Percentiles rank a stretch among this genome's conserved stretches.
phyloP scores from a whole-genome alignment of 30 jellyfish, hydroid and myxozoan genomes.

The Aurelia sp. region DNA sequence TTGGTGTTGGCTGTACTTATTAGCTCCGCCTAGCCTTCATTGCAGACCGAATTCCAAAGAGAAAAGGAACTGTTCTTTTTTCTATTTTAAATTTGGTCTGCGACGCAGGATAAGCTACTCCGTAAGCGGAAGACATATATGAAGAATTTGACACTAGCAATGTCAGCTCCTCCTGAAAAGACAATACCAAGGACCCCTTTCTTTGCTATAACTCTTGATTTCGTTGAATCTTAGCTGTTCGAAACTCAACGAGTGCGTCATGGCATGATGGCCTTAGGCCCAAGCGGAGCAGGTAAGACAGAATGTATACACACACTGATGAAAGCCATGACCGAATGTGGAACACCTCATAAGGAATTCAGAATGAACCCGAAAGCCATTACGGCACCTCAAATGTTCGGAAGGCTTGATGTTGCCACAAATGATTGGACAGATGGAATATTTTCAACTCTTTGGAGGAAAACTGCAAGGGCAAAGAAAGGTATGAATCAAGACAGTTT shows the following conservation, averaged over 20 bases:
- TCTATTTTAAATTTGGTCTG: too few relatives aligned
- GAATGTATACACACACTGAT: slow-evolving; percentile 81
- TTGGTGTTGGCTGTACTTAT: too few relatives aligned
- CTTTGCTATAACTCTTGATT: too few relatives aligned
- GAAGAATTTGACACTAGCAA: too few relatives aligned
- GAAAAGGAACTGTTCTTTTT: too few relatives aligned
- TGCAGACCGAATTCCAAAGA: too few relatives aligned
- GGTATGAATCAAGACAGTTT: slow-evolving; percentile 19
- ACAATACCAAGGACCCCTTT: too few relatives aligned
- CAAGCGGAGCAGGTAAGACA: slow-evolving; percentile 91
- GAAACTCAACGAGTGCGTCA: slow-evolving; percentile 95
- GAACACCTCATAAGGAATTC: slow-evolving; percentile 84
- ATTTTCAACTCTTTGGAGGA: slow-evolving; percentile 89
- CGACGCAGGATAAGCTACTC: too few relatives aligned
- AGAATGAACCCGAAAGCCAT: slow-evolving; percentile 93
- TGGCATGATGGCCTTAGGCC: slow-evolving; percentile 95
- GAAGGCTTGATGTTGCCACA: slow-evolving; percentile 87
- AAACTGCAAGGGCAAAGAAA: slow-evolving; percentile 79
- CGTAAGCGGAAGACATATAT: too few relatives aligned
- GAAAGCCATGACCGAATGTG: slow-evolving; percentile 94
- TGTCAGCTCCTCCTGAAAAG: too few relatives aligned
- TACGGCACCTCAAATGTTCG: slow-evolving; percentile 95
- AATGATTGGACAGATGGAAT: slow-evolving; percentile 95
- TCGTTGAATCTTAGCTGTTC: slow-evolving; percentile 40
- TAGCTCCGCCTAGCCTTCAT: too few relatives aligned